phyloP scores from a whole-genome alignment of 2,888 invertebrate genomes.

The Xestia xanthographa region DNA sequence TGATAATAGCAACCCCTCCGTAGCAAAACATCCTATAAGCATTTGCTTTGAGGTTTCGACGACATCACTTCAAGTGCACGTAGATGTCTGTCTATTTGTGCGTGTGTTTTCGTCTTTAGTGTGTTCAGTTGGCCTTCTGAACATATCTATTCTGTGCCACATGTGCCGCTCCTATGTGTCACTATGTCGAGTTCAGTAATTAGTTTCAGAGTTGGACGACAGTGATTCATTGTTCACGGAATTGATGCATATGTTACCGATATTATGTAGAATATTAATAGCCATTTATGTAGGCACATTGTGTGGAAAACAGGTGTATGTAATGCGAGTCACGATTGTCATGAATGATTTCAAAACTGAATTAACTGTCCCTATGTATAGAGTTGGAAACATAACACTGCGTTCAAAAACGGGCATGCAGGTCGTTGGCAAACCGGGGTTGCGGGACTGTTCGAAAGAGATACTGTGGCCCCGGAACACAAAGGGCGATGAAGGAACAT shows the following conservation, averaged over 20 bases:
- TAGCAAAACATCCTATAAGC: background rate
- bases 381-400: background rate
- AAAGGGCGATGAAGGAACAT: too few species aligned
- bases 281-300: constrained; percentile 13
- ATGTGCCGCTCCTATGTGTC: constrained; percentile 45
- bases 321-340: background rate
- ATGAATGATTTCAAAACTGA: background rate
- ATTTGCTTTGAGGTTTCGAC: background rate
- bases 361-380: background rate
- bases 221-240: constrained; percentile 51
- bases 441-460: too few species aligned
- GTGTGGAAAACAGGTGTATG: constrained; percentile 5
- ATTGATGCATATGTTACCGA: constrained; percentile 47
- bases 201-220: constrained; percentile 41
- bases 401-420: background rate
- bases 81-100: background rate
- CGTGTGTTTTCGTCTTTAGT: background rate
- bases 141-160: background rate
- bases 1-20: too few species aligned
- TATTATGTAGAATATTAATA: constrained; percentile 39
- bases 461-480: too few species aligned
- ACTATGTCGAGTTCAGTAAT: constrained; percentile 52
- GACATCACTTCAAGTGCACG: background rate
- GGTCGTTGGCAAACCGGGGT: background rate
- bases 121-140: constrained; percentile 2